These are phyloP conservation scores for Samia ricini DNA, from an alignment of 1,140 invertebrate genomes.

Conservation along the genomic window DNA sequence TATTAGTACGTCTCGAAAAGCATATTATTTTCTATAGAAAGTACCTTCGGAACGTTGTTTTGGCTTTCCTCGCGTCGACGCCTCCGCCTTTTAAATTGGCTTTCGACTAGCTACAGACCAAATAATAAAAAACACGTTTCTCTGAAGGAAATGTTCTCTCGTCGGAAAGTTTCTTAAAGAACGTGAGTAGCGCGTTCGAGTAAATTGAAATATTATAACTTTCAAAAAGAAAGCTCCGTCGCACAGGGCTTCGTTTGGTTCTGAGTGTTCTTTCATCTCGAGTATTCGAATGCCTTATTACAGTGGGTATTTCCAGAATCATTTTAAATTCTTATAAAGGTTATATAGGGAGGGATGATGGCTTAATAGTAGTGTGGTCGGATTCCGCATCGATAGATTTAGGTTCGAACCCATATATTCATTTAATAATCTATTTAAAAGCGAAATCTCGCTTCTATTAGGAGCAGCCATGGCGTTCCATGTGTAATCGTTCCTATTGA, in stretches of 20 bases:
- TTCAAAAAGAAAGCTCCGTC: conserved; percentile 7
- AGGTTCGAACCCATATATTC: too few relatives aligned
- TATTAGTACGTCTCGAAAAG: conserved; percentile 28
- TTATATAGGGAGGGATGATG: too few relatives aligned
- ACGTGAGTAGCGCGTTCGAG: conserved; percentile 7
- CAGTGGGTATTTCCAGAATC: background rate
- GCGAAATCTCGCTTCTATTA: too few relatives aligned
- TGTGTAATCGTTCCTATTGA: too few relatives aligned
- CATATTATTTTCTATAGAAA: conserved; percentile 25
- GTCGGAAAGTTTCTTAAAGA: conserved; percentile 4
- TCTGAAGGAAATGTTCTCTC: conserved; percentile 5
- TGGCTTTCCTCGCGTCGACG: conserved; percentile 27
- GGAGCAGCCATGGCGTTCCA: too few relatives aligned
- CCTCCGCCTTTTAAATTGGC: conserved; percentile 33
- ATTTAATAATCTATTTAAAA: too few relatives aligned
- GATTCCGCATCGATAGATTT: too few relatives aligned
- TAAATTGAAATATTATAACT: conserved; percentile 12
- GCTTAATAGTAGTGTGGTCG: too few relatives aligned
- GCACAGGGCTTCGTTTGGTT: background rate
- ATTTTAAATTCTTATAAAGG: too few relatives aligned
- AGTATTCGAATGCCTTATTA: background rate
- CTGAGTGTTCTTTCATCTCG: background rate
- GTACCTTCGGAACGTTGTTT: conserved; percentile 28
- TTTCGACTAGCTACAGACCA: conserved; percentile 30
- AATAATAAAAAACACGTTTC: conserved; percentile 26